A percentile compares a stretch with the other conserved stretches of the same genome.
Conservation (phyloP, 2,888 invertebrate species). For the Tridacna crocea region DNA sequence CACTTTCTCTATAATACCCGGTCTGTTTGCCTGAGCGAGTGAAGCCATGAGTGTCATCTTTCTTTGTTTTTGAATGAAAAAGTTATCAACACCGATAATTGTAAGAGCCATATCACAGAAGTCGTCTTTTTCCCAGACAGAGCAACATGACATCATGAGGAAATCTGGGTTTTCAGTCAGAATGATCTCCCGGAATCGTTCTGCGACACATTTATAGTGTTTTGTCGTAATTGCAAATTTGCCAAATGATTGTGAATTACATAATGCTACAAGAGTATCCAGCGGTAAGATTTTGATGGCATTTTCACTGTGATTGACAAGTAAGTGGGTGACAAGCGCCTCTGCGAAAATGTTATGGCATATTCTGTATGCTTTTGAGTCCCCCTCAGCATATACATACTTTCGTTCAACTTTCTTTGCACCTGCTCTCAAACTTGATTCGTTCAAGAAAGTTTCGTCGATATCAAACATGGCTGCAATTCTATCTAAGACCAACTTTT, state of each 20-base stretch:
- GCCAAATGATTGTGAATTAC: background rate
- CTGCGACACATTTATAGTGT: background rate
- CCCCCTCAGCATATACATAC: background rate
- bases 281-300: constrained; percentile 11
- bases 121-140: constrained; percentile 32
- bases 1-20: background rate
- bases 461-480: constrained; percentile 11
- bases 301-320: background rate
- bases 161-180: constrained; percentile 1
- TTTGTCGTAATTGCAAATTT: background rate
- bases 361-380: background rate
- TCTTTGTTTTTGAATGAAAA: constrained; percentile 28
- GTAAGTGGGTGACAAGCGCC: constrained; percentile 5
- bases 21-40: constrained; percentile 15
- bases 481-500: background rate
- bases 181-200: constrained; percentile 12
- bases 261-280: background rate
- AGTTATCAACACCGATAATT: constrained; percentile 32
- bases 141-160: constrained; percentile 26
- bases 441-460: background rate
- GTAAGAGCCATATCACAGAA: constrained; percentile 32
- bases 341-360: background rate
- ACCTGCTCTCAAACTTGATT: background rate
- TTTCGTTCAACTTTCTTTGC: constrained; percentile 7
- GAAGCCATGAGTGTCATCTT: constrained; percentile 17